Evolutionary conservation across 2,797 vertebrate genomes (phyloP).

Genomic region (Kryptolebias ocellatus): DNA sequence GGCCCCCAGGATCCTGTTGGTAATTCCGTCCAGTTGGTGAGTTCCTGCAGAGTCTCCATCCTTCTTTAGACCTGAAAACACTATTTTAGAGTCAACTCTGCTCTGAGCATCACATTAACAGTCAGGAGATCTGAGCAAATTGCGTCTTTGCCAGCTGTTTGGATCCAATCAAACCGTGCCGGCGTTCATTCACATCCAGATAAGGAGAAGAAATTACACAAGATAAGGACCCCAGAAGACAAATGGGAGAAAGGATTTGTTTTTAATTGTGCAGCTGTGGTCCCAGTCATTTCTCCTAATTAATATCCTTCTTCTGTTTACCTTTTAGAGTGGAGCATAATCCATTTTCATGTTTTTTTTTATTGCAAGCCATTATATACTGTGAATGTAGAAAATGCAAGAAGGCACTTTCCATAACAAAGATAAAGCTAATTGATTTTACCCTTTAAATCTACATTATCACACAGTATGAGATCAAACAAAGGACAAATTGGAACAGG

Average conservation of each 20-base stretch:
- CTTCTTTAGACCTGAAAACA: conserved; percentile 27
- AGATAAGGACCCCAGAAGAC: conserved; percentile 39
- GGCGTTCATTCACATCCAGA: conserved; percentile 39
- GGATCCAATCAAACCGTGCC: conserved; percentile 30
- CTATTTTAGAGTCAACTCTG: conserved; percentile 39
- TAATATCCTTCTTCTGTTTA: conserved; percentile 44
- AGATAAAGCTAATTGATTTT: conserved; percentile 51
- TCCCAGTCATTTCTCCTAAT: conserved; percentile 54
- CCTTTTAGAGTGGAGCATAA: conserved; percentile 11
- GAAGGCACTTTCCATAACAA: conserved; percentile 11
- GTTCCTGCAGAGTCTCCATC: conserved; percentile 13
- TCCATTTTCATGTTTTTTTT: conserved; percentile 23
- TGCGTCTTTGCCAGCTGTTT: conserved; percentile 50
- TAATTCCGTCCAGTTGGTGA: conserved; percentile 25
- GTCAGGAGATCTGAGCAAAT: conserved; percentile 19
- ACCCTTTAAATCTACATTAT: conserved; percentile 24
- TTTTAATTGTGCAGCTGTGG: conserved; percentile 52
- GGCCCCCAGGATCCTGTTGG: conserved; percentile 28
- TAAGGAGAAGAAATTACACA: conserved; percentile 41
- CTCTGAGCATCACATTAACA: conserved; percentile 43
- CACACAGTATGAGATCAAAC: conserved; percentile 8
- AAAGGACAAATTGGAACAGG: neutral
- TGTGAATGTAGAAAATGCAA: conserved; percentile 38
- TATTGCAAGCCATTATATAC: conserved; percentile 26
- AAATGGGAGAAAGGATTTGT: conserved; percentile 47